Evolutionary conservation across 2,797 vertebrate genomes (phyloP).

Genomic region (Rhinogobio ventralis): DNA sequence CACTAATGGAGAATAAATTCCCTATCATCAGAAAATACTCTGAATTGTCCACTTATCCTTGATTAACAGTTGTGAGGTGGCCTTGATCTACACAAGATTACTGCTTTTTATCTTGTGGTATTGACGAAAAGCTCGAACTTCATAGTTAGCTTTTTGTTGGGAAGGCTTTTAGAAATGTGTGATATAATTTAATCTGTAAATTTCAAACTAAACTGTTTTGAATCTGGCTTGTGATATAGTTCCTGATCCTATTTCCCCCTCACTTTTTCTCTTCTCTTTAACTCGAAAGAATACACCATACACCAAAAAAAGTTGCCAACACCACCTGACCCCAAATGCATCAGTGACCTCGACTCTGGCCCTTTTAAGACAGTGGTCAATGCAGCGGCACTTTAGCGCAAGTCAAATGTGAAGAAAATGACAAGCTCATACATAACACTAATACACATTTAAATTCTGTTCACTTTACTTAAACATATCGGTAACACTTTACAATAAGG

Average conservation of each 20-base stretch:
- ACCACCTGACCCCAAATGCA: background rate
- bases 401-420: background rate
- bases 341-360: background rate
- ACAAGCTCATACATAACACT: conserved; percentile 4
- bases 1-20: conserved; percentile 2
- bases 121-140: background rate
- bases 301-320: background rate
- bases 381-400: background rate
- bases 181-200: background rate
- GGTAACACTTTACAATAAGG: no score
- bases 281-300: background rate
- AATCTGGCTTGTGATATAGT: background rate
- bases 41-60: background rate
- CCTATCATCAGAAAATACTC: background rate
- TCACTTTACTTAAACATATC: no score
- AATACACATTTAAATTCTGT: background rate
- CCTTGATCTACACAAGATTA: background rate
- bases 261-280: background rate
- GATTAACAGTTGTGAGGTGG: background rate
- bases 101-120: background rate
- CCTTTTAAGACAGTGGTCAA: background rate
- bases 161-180: background rate
- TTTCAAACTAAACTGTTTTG: background rate
- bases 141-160: background rate
- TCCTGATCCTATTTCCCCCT: background rate